phyloP scores from a whole-genome alignment of 2,113 vertebrate species.

The Odocoileus virginianus region DNA sequence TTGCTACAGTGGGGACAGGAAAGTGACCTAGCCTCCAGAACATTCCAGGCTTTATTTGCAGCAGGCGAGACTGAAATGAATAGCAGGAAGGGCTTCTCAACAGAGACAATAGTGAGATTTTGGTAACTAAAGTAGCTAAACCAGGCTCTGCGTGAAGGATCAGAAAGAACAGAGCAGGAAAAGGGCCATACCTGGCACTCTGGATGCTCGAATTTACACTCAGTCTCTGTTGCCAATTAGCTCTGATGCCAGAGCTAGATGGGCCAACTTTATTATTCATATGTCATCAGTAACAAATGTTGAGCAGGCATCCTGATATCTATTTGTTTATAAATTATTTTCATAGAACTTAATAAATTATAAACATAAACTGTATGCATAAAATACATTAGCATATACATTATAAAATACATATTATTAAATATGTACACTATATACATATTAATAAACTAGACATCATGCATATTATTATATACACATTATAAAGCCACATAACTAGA shows the following conservation, averaged over 20 bases:
- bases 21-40: neutral
- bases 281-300: neutral
- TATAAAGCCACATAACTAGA: neutral
- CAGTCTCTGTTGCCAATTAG: neutral
- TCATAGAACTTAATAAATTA: neutral
- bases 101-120: neutral
- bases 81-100: neutral
- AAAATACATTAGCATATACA: neutral
- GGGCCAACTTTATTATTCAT: neutral
- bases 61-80: neutral
- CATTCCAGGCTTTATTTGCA: neutral
- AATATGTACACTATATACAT: neutral
- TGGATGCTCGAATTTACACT: neutral
- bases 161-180: neutral
- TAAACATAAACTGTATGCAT: neutral
- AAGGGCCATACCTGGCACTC: neutral
- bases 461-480: neutral
- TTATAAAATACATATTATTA: neutral
- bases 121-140: neutral
- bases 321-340: neutral
- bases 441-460: neutral
- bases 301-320: neutral
- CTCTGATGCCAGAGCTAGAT: neutral
- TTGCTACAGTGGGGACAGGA: neutral
- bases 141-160: neutral